These are phyloP conservation scores for Aphrophora alni DNA, from an alignment of 2,888 invertebrate genomes.

Conservation along the genomic window DNA sequence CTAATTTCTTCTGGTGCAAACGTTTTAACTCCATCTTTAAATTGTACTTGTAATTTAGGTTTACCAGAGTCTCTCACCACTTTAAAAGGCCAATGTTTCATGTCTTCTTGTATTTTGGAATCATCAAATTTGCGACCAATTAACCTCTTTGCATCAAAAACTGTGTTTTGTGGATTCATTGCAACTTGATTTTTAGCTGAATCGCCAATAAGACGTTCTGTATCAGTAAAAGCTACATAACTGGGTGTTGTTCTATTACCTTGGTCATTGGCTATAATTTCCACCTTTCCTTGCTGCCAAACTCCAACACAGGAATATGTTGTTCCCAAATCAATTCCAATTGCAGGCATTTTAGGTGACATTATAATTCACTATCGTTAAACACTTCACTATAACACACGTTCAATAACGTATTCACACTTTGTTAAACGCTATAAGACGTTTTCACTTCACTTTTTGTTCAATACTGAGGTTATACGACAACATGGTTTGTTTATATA, in stretches of 20 bases:
- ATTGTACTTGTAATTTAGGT: constrained; percentile 71
- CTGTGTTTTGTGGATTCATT: constrained; percentile 75
- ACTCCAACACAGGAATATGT: constrained; percentile 84
- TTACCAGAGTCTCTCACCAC: constrained; percentile 69
- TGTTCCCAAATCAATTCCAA: constrained; percentile 73
- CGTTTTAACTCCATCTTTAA: constrained; percentile 67
- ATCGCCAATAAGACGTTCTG: constrained; percentile 60
- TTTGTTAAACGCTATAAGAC: neutral
- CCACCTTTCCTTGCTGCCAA: constrained; percentile 82
- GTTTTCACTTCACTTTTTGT: neutral
- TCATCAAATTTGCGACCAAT: constrained; percentile 73
- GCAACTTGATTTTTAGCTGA: constrained; percentile 66
- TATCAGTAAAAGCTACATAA: constrained; percentile 69
- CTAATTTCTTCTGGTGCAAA: constrained; percentile 75
- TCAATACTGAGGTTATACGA: neutral
- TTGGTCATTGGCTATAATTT: constrained; percentile 84
- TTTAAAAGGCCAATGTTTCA: constrained; percentile 85
- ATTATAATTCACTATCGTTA: neutral
- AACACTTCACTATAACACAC: neutral
- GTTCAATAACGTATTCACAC: neutral
- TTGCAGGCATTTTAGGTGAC: constrained; percentile 61
- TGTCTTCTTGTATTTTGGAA: constrained; percentile 75
- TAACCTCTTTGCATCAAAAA: constrained; percentile 80
- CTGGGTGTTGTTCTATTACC: constrained; percentile 75
- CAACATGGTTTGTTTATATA: constrained; percentile 5